These are phyloP conservation scores for Pristionchus maxplancki DNA, from an alignment of 2,888 invertebrate species.

Conservation along the genomic window DNA sequence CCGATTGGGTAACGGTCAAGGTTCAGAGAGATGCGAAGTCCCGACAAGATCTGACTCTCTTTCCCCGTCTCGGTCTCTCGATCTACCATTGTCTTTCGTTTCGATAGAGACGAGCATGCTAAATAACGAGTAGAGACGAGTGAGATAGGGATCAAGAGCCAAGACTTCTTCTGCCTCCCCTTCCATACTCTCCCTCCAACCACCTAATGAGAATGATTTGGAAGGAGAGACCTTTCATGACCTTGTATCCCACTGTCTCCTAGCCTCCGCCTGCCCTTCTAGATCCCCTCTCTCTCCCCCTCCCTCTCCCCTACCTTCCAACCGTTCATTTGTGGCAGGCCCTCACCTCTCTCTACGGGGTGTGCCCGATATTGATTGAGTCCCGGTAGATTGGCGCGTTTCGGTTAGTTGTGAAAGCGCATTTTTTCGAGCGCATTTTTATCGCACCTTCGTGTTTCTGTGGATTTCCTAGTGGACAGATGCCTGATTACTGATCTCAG, in stretches of 20 bases:
- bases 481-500: background rate
- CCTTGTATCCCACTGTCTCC: background rate
- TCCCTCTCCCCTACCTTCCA: background rate
- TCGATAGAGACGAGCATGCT: background rate
- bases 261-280: conserved; percentile 19
- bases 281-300: no score
- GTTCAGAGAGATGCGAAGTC: conserved; percentile 33
- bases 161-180: background rate
- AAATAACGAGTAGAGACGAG: background rate
- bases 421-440: no score
- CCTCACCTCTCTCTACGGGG: background rate
- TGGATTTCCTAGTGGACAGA: no score
- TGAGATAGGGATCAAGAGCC: background rate
- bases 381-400: background rate
- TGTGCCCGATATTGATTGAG: background rate
- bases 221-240: conserved; percentile 35
- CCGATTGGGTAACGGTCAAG: conserved; percentile 38
- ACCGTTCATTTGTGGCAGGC: conserved; percentile 23
- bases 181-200: background rate
- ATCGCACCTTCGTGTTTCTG: no score
- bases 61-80: background rate
- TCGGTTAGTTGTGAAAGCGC: background rate
- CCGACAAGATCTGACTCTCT: background rate
- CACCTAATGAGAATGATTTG: conserved; percentile 37
- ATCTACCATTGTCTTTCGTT: background rate